phyloP scores from a whole-genome alignment of 2,888 invertebrate species.

The Ectemnius continuus region DNA sequence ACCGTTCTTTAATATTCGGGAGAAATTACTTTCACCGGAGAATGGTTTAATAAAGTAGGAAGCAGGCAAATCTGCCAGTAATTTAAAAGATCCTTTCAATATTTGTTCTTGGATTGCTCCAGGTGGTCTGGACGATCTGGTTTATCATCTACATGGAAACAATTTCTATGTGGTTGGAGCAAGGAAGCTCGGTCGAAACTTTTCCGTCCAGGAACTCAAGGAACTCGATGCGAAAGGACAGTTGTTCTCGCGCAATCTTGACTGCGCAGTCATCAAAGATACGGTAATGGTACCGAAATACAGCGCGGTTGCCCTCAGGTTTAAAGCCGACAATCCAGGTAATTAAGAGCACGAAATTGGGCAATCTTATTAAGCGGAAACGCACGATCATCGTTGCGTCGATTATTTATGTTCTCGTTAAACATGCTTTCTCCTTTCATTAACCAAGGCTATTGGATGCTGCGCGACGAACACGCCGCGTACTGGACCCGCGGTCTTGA shows the following conservation, averaged over 20 bases:
- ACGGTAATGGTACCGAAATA: constrained; percentile 86
- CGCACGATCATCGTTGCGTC: background rate
- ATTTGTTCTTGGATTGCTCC: constrained; percentile 29
- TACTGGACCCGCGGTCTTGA: constrained; percentile 89
- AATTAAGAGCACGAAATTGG: constrained; percentile 21
- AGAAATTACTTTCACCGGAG: too few relatives aligned
- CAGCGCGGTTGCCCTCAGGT: constrained; percentile 85
- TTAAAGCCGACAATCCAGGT: constrained; percentile 88
- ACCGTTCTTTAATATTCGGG: too few relatives aligned
- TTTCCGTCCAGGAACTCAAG: constrained; percentile 80
- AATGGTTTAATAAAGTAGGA: too few relatives aligned
- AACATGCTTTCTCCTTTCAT: background rate
- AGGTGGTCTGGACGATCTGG: constrained; percentile 84
- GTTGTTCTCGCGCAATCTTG: constrained; percentile 81
- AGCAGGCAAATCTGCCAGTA: too few relatives aligned
- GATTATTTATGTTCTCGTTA: background rate
- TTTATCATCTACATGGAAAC: constrained; percentile 88
- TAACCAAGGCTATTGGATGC: constrained; percentile 86
- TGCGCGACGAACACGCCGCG: constrained; percentile 86
- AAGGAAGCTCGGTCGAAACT: constrained; percentile 79
- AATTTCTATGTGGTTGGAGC: constrained; percentile 85
- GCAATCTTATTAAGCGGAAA: too few relatives aligned
- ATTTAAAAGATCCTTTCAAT: background rate
- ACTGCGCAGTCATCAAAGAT: constrained; percentile 84
- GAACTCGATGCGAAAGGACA: constrained; percentile 81